phyloP scores from a whole-genome alignment of 2,113 vertebrate genomes.

The Chlorodrepanis virens region DNA sequence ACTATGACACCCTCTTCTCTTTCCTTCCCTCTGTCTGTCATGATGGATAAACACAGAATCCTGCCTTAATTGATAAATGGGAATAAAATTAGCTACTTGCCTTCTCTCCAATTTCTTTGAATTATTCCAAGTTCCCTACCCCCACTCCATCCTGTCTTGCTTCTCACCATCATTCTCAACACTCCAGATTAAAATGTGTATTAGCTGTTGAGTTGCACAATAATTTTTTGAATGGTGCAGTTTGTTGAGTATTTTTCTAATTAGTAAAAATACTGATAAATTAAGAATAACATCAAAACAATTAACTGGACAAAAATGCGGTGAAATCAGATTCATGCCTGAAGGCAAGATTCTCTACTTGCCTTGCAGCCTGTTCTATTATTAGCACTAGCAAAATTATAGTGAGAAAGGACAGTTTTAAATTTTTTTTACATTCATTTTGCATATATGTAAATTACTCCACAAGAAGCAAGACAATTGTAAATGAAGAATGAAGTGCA shows the following conservation, averaged over 20 bases:
- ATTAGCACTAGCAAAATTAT: background rate
- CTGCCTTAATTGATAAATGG: background rate
- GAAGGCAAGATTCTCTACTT: background rate
- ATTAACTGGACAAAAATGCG: background rate
- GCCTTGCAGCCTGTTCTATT: background rate
- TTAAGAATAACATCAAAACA: background rate
- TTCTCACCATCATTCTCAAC: background rate
- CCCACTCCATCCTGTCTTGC: background rate
- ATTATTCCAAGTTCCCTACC: background rate
- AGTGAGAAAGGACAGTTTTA: background rate
- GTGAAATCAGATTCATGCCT: background rate
- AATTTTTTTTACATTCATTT: background rate
- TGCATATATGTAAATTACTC: constrained; percentile 22
- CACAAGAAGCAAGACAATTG: background rate
- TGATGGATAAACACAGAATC: background rate
- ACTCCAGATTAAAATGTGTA: background rate
- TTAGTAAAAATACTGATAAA: background rate
- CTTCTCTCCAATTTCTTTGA: background rate
- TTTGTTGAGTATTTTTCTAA: background rate
- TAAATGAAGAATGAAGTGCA: background rate
- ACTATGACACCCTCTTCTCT: background rate
- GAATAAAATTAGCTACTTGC: background rate
- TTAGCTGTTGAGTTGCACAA: background rate
- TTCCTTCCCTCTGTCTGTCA: background rate
- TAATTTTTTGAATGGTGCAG: background rate